Evolutionary conservation across 1,140 invertebrate genomes (phyloP), one percentile per base, ranked within the genome.

Genomic region (Hydropsyche tenuis): DNA sequence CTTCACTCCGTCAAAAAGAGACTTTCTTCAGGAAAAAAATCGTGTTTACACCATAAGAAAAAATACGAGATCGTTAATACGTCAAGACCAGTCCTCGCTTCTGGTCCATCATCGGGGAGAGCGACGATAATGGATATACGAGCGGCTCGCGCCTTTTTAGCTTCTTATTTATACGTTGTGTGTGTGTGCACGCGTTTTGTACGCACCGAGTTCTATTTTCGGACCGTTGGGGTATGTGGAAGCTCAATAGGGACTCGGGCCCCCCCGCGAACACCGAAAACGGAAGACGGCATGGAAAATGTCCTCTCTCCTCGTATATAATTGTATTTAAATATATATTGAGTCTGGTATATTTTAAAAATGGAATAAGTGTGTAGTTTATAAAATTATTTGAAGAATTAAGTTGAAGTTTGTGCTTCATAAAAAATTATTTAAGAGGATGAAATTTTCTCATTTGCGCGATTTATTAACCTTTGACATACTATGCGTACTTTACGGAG

Each of bases 11-110:
- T 3, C 30, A 4, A 9, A 37, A 37, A 4, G 30, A 37, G 30
- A 37, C 3, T 37, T 37, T 37, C 30, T 53, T 53, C 48, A 16
- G 48, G 9, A 25, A 60, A 60, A 60, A 60, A 9, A 6, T 1
- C 56, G 22, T 25, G 56, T 25, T 60, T 60, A 60, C 22, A 12
- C 51, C 12, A 16, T 1, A 23, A 56, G 18, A 56, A 56, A 56
- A 56, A 22, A 56, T 22, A 23, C 23, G 56, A 14, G 56, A 60
- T 60, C 56, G 23, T 60, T 60, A 60, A 60, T 60, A 60, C n/a
- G 56, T 60, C 56, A 60, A 25, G 56, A 60, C 20, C 7, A 12
- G 51, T 56, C 20, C 20, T 56, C 16, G 16, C 11, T 18, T 9
- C 16, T 27, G 20, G 56, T 12, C 23, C 56, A 60, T 60, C 23